These are phyloP conservation scores for Phymatocera aterrima DNA, from an alignment of 2,888 invertebrate species.

Conservation along the genomic window DNA sequence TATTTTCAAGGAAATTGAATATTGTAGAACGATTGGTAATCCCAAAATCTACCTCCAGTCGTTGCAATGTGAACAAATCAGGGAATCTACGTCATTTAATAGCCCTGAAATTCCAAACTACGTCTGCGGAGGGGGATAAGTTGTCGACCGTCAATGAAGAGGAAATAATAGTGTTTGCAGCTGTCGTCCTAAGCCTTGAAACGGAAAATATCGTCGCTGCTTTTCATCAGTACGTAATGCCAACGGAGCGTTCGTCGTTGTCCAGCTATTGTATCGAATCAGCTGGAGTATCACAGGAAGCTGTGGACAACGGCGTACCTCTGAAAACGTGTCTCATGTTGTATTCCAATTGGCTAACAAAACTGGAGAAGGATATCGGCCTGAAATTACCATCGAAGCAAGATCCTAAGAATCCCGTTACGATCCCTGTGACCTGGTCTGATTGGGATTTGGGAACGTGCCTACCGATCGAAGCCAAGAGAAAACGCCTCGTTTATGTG, in stretches of 20 bases:
- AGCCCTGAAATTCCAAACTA: conserved; percentile 36
- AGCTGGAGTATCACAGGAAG: conserved; percentile 78
- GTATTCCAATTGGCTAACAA: conserved; percentile 78
- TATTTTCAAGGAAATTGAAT: conserved; percentile 16
- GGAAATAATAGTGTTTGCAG: conserved; percentile 79
- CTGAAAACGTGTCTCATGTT: conserved; percentile 75
- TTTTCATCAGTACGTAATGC: conserved; percentile 80
- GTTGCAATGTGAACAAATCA: background rate
- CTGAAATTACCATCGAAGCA: conserved; percentile 64
- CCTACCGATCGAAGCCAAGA: conserved; percentile 77
- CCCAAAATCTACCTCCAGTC: conserved; percentile 4
- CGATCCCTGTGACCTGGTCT: conserved; percentile 79
- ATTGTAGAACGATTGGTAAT: conserved; percentile 27
- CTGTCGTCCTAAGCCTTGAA: conserved; percentile 77
- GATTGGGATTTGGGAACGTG: conserved; percentile 81
- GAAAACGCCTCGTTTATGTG: conserved; percentile 78
- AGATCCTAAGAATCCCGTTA: conserved; percentile 67
- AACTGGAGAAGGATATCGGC: conserved; percentile 74
- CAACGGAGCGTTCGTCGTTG: conserved; percentile 77
- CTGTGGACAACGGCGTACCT: conserved; percentile 76
- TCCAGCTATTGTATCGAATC: conserved; percentile 78
- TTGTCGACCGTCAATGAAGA: conserved; percentile 68
- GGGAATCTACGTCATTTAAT: conserved; percentile 7
- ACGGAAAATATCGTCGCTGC: conserved; percentile 77
- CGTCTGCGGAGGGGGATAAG: background rate